Conservation (phyloP, 2,113 vertebrate genomes). For the Sturnus vulgaris region DNA sequence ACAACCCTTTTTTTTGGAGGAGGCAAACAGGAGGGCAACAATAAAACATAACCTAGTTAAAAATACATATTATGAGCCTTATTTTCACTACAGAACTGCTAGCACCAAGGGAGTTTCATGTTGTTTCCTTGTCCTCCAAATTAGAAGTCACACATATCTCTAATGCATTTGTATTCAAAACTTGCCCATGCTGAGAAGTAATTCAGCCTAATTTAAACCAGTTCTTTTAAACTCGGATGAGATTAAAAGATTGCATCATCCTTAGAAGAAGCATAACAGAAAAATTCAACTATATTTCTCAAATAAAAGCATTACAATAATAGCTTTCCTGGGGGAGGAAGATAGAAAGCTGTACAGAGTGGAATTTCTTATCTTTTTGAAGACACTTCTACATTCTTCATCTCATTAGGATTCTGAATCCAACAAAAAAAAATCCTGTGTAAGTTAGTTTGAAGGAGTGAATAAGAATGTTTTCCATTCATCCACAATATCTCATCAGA, state of each 20-base stretch:
- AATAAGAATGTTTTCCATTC: neutral
- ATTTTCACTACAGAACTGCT: neutral
- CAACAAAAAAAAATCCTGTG: neutral
- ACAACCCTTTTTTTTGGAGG: neutral
- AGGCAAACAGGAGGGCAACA: neutral
- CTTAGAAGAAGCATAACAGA: neutral
- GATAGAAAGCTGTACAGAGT: neutral
- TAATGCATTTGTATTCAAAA: neutral
- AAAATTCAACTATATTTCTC: neutral
- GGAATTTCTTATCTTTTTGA: neutral
- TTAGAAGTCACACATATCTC: neutral
- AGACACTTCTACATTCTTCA: neutral
- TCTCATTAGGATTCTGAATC: neutral
- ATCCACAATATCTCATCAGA: neutral
- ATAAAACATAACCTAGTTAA: neutral
- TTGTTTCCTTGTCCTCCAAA: neutral
- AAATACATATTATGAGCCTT: neutral
- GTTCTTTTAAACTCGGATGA: neutral
- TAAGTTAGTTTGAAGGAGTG: neutral
- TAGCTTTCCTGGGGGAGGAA: neutral
- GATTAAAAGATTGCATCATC: neutral
- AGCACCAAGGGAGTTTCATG: neutral
- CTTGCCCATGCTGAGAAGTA: neutral
- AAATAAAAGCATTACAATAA: neutral
- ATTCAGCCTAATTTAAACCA: neutral